A percentile compares a stretch with the other conserved stretches of the same genome.
phyloP scores from a whole-genome alignment of 2,888 invertebrate species.

The Leptura quadrifasciata region DNA sequence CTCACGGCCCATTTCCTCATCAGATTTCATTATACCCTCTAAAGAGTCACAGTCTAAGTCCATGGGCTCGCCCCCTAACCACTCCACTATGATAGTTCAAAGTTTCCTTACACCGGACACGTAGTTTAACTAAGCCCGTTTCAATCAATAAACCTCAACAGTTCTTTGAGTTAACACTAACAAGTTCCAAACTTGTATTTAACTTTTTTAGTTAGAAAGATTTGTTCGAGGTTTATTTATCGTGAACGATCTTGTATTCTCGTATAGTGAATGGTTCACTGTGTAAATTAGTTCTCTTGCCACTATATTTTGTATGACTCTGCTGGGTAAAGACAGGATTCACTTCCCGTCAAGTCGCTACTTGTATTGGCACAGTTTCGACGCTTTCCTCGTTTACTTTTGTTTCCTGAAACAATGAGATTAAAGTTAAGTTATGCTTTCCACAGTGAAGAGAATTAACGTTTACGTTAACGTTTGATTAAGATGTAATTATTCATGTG shows the following conservation, averaged over 20 bases:
- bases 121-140: conserved; percentile 10
- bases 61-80: conserved; percentile 57
- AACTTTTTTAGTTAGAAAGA: conserved; percentile 1
- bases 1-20: conserved; percentile 66
- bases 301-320: background rate
- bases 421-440: conserved; percentile 28
- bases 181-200: conserved; percentile 18
- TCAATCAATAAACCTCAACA: conserved; percentile 34
- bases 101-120: conserved; percentile 32
- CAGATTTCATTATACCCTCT: conserved; percentile 63
- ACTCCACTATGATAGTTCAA: conserved; percentile 56
- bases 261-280: background rate
- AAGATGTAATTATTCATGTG: conserved; percentile 31
- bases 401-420: conserved; percentile 30
- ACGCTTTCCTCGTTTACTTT: conserved; percentile 5
- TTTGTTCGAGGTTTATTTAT: conserved; percentile 21
- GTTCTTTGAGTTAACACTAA: conserved; percentile 32
- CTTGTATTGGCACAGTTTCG: conserved; percentile 16
- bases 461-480: conserved; percentile 31
- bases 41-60: conserved; percentile 56
- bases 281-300: conserved; percentile 13
- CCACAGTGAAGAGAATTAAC: conserved; percentile 10
- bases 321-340: conserved; percentile 8
- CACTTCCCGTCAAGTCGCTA: background rate
- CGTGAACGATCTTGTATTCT: conserved; percentile 1